Percentiles rank a stretch among this genome's conserved stretches.
Evolutionary conservation across 2,113 vertebrate species (phyloP).

Genomic region (Spilogale gracilis): DNA sequence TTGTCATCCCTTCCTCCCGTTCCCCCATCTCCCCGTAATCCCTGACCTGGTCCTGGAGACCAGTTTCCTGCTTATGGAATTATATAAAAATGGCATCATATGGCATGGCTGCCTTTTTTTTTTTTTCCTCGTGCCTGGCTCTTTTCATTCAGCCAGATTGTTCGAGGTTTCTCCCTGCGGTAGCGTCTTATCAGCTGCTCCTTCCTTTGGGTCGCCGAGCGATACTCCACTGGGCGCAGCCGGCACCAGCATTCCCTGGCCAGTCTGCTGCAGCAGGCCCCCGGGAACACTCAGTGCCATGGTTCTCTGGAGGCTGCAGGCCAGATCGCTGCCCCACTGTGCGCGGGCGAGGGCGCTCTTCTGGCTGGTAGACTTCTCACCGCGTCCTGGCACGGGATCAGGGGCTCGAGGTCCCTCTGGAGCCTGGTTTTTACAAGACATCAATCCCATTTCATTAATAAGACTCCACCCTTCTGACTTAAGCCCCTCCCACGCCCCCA

Average conservation of each 20-base stretch:
- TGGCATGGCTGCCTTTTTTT: fast-evolving
- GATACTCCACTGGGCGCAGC: background rate
- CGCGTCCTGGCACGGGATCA: fast-evolving
- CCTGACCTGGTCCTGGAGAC: background rate
- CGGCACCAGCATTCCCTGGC: no score
- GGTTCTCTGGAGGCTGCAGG: background rate
- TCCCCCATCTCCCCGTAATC: background rate
- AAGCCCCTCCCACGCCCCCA: no score
- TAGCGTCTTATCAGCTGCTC: fast-evolving
- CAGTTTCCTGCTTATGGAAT: background rate
- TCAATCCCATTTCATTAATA: background rate
- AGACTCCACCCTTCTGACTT: background rate
- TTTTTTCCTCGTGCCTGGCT: background rate
- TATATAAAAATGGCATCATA: background rate
- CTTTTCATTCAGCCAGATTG: no score
- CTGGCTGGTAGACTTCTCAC: no score
- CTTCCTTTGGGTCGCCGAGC: background rate
- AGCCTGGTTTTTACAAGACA: background rate
- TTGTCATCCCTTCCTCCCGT: background rate
- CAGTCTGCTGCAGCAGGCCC: no score
- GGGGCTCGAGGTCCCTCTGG: background rate
- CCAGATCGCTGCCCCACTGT: fast-evolving
- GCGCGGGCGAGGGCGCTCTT: background rate
- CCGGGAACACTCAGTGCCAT: no score
- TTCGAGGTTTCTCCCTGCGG: background rate